A percentile compares a stretch with the other conserved stretches of the same genome.
Evolutionary conservation across 2,888 invertebrate genomes (phyloP).

Genomic region (Tetragonisca angustula): DNA sequence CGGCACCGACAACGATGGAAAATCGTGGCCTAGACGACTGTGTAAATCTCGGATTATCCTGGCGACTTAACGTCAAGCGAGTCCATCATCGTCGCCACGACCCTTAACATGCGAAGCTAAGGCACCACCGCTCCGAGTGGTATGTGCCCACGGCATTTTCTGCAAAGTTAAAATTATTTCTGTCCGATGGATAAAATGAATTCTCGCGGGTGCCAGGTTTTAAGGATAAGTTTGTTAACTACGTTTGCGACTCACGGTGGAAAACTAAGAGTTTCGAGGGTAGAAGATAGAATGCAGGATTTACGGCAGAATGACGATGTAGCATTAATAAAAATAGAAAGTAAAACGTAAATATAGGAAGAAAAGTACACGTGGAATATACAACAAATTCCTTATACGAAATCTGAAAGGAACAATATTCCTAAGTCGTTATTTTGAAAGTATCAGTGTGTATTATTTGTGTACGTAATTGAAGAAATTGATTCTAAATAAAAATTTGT

Average conservation of each 20-base stretch:
- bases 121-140: neutral
- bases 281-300: neutral
- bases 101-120: slow-evolving; percentile 21
- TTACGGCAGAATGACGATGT: neutral
- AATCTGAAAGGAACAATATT: neutral
- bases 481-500: too few relatives aligned
- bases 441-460: neutral
- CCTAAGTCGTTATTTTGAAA: neutral
- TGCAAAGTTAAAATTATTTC: neutral
- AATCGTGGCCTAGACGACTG: slow-evolving; percentile 32
- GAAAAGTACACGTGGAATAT: neutral
- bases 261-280: neutral
- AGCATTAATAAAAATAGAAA: too few relatives aligned
- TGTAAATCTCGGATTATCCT: slow-evolving; percentile 57
- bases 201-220: too few relatives aligned
- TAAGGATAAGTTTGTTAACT: neutral
- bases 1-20: slow-evolving; percentile 17
- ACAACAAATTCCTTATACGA: neutral
- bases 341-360: neutral
- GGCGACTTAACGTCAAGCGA: slow-evolving; percentile 32
- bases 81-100: slow-evolving; percentile 14
- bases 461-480: too few relatives aligned
- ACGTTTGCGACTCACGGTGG: neutral
- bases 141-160: neutral
- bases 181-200: neutral